These are phyloP conservation scores for Micrasema minimum DNA, from an alignment of 1,140 invertebrate genomes.

Conservation along the genomic window DNA sequence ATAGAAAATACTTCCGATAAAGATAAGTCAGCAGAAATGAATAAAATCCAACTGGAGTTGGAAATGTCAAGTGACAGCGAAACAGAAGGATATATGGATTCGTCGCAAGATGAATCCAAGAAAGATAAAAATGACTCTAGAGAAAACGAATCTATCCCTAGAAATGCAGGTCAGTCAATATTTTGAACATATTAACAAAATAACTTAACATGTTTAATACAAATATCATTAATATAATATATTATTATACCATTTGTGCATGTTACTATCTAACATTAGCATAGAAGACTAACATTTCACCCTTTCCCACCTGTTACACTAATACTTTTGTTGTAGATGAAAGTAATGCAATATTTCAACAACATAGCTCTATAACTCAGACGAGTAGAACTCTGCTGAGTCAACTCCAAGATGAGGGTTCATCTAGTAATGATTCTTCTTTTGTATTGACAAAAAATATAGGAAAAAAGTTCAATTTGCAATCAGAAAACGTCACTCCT, in stretches of 20 bases:
- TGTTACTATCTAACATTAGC: conserved; percentile 3
- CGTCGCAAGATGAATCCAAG: conserved; percentile 32
- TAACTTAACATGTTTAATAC: conserved; percentile 4
- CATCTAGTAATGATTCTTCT: conserved; percentile 65
- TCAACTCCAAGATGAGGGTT: conserved; percentile 65
- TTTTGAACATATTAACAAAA: conserved; percentile 9
- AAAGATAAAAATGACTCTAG: conserved; percentile 18
- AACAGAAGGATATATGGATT: conserved; percentile 58
- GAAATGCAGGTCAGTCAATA: conserved; percentile 26
- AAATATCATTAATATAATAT: neutral
- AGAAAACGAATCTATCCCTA: conserved; percentile 26
- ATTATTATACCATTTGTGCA: conserved; percentile 16
- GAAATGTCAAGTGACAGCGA: conserved; percentile 67
- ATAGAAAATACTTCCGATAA: conserved; percentile 66
- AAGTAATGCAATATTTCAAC: conserved; percentile 59
- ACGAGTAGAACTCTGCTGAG: conserved; percentile 63
- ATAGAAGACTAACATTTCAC: conserved; percentile 18
- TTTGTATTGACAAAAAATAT: conserved; percentile 56
- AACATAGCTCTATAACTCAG: conserved; percentile 58
- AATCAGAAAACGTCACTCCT: conserved; percentile 27
- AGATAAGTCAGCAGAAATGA: conserved; percentile 60
- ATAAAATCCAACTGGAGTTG: conserved; percentile 61
- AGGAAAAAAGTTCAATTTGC: conserved; percentile 46
- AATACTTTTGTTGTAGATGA: conserved; percentile 58
- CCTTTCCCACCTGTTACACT: conserved; percentile 19